Conservation (phyloP, 1,140 invertebrate species). For the Temnothorax longispinosus region DNA sequence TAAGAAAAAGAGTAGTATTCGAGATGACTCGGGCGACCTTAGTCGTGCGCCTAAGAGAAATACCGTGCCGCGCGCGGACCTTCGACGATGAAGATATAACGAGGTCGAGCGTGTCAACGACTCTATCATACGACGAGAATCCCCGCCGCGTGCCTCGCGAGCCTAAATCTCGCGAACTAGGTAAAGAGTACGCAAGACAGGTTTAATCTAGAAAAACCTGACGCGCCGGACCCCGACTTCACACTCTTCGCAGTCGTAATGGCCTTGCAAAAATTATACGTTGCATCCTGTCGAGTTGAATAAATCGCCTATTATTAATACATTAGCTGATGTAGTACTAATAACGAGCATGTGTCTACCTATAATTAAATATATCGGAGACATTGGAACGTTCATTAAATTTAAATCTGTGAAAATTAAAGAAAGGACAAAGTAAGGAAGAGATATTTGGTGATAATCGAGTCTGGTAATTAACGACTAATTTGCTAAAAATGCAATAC, state of each 20-base stretch:
- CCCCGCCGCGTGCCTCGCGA: conserved; percentile 38
- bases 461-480: not conserved
- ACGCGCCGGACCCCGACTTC: not conserved
- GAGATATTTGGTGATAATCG: not conserved
- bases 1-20: conserved; percentile 1
- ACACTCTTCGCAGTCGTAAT: not conserved
- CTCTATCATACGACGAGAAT: conserved; percentile 55
- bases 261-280: not conserved
- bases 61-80: conserved; percentile 17
- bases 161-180: conserved; percentile 58
- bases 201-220: conserved; percentile 21
- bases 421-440: not conserved
- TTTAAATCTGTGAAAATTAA: not conserved
- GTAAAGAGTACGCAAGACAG: conserved; percentile 52
- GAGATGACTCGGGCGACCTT: conserved; percentile 42
- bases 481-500: not conserved
- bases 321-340: too few relatives aligned
- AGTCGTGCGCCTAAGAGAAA: conserved; percentile 29
- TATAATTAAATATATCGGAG: not conserved
- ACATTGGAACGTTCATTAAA: not conserved
- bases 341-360: not conserved
- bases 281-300: not conserved
- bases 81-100: conserved; percentile 57
- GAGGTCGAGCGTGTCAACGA: conserved; percentile 73
- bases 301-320: not conserved